These are phyloP conservation scores for Taeniopygia guttata DNA, from an alignment of 2,797 vertebrate genomes.

Conservation along the genomic window DNA sequence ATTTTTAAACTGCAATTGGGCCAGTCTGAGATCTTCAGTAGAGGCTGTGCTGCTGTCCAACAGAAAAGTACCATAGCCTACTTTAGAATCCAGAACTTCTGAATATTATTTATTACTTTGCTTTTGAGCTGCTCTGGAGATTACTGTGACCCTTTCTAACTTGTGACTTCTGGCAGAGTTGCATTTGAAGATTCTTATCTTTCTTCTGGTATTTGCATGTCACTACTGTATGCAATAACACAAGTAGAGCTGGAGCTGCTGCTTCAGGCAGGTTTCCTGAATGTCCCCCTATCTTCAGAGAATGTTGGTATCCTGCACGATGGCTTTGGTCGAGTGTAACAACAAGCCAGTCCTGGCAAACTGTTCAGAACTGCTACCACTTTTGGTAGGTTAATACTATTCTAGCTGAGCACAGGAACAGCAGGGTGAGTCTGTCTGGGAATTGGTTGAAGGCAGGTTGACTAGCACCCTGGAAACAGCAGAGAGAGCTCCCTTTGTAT, in stretches of 20 bases:
- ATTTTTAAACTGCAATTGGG: background rate
- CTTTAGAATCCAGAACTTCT: background rate
- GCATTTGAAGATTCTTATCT: background rate
- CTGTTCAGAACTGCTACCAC: background rate
- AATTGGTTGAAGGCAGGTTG: background rate
- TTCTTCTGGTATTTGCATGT: background rate
- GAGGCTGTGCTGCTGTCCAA: background rate
- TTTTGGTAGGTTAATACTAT: background rate
- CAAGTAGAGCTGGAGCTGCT: background rate
- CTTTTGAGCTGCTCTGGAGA: background rate
- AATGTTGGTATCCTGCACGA: background rate
- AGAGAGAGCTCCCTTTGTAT: background rate
- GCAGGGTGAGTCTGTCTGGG: background rate
- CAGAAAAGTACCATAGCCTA: background rate
- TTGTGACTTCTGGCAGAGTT: background rate
- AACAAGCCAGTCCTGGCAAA: background rate
- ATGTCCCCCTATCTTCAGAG: background rate
- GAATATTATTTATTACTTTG: background rate
- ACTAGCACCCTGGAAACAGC: background rate
- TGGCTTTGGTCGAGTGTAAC: rapidly evolving
- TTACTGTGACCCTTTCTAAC: background rate
- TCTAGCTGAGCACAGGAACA: background rate
- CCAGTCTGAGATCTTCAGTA: background rate
- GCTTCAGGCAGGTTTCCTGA: background rate
- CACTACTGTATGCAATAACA: background rate